Evolutionary conservation across 2,797 vertebrate species (phyloP), one percentile per base, ranked within the genome.

Genomic region (Tapirus indicus): DNA sequence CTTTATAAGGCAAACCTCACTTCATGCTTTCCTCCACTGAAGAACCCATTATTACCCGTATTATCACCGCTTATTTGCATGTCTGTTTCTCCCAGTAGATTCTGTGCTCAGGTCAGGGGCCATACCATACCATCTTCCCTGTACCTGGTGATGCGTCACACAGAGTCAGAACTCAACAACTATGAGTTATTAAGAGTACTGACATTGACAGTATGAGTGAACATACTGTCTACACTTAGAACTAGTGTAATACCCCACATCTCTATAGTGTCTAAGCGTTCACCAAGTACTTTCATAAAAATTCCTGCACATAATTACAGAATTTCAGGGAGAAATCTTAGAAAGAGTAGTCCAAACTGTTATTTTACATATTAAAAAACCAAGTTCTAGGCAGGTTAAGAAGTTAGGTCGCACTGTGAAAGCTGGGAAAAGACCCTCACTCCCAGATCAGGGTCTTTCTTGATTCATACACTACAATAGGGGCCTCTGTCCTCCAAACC

Each of bases 241-340:
- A 82, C 74, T 35, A 77, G 6, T 10, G 21, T 3, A 88, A 79
- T n/a, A 78, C 1, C 78, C 32, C 6, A 54, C 13, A 20, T 75
- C 49, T 35, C n/a, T 79, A 47, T 11, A 35, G 5, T 25, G 3
- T 49, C 41, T 58, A 94, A 88, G 9, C 9, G 77, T 41, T 62
- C 84, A 72, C 41, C 44, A 62, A 87, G 38, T 20, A 74, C 32
- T 74, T 71, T 74, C 27, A 77, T 23, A 47, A 82, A 88, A 85
- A 77, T 88, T 77, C 56, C 41, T 3, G 29, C 14, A 84, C 20
- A 72, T 84, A 68, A 49, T 80, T 52, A 92, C 5, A 78, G 56
- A 84, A 93, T 93, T 96, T 96, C 49, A 88, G 29, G 41, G 62
- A 66, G 17, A 84, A 93, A 91, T 41, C 92, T 62, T 91, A 32